Base-by-base conservation (phyloP, 2,113 vertebrate species). In the Zosterops hypoxanthus region DNA sequence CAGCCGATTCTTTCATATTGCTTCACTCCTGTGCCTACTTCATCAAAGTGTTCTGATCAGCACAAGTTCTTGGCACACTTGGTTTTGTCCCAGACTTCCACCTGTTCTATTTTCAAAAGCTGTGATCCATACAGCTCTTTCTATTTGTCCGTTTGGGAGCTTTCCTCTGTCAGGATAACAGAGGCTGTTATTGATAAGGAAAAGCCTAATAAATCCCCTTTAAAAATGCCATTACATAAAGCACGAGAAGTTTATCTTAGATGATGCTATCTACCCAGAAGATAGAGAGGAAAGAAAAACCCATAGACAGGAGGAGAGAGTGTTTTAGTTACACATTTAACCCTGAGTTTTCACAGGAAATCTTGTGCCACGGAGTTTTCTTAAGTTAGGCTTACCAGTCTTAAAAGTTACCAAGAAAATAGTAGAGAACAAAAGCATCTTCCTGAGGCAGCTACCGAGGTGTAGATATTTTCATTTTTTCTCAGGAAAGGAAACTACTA, bases 141-240 rank as follows among this genome's bases (percentile, higher is more conserved):
- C 20, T 59, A 7, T 17, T 59, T 4, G 4, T 88, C 22, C 0
- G 0, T 42, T 52, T 0, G 1, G 31, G 34, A 66, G 65, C 44
- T 68, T 80, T 60, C 17, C 14, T 49, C 66, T 61, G 0, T 44
- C 34, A 42, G 75, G 41, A 8, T 88, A 82, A 85, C 15, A 47
- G 14, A 42, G 26, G 44, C 21, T 31, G 1, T 39, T 33, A n/a
- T 2, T 39, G n/a, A 26, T 46, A 57, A 69, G 53, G 39, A 69
- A 60, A 80, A 76, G 21, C 26, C 39, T 55, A 25, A 36, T 25
- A 85, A 76, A 26, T 71, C 25, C 33, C 26, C 11, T 34, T 68
- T 80, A 33, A 53, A 70, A 94, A 49, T 16, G 16, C 17, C 9
- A 13, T 34, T 68, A 46, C 12, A 2, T 60, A 56, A 75, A 72